Base-by-base conservation (phyloP, 2,888 invertebrate species). In the Platerodrilus igneus region DNA sequence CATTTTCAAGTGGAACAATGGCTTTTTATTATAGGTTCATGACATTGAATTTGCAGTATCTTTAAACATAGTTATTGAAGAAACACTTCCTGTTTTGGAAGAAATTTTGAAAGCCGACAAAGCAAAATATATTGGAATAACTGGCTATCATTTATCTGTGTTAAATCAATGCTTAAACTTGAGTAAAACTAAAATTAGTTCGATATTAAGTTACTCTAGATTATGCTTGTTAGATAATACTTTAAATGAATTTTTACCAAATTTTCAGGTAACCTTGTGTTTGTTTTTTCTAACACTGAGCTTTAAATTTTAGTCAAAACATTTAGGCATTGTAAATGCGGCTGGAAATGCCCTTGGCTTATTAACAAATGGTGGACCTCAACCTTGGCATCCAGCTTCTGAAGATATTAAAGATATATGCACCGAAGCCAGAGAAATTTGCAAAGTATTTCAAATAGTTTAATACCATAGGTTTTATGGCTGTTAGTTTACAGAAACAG, bases 1-100 rank as follows among this genome's bases (percentile, higher is more conserved):
- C 19, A 16, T n/a, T n/a, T n/a, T n/a, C 6, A 9, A 11, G 7
- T 17, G 15, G 8, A 17, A 28, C 23, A 37, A 23, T 14, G 3
- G 10, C 32, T 15, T 31, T 9, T 21, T 8, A 10, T 6, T 57
- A 15, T 60, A 94, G 91, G 78, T 94, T n/a, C 95, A 95, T 59
- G 95, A 96, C 59, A 71, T 88, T 36, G 93, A 94, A 57, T 95
- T 92, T 63, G 86, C 89, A 0, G 78, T 83, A 4, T 80, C 77
- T 45, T 64, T 81, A 11, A 81, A 88, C 23, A 68, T 85, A 6
- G 73, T 96, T 3, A 53, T 93, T 1, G 83, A 86, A 33, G 92
- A 95, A 68, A 92, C 93, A 0, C 64, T 96, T 21, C 94, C 94
- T 2, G 78, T 83, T 1, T 65, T 95, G 7, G 81, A 85, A 51